Base-by-base conservation (phyloP, 2,113 vertebrate genomes). In the Chlorocebus sabaeus region DNA sequence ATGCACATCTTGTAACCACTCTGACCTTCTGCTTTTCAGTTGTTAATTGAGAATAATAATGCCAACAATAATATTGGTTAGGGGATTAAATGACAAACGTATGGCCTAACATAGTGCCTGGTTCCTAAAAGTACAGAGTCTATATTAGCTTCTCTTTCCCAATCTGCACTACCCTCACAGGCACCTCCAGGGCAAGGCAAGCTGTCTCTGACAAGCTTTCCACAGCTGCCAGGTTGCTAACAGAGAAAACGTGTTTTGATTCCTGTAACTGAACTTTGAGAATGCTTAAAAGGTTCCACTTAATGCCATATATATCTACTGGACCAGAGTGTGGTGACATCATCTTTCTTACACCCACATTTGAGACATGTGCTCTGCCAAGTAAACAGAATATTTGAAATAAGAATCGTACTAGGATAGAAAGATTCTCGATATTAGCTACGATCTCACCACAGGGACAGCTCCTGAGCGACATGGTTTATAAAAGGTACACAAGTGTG, bases 401-500 rank as follows among this genome's bases (percentile, higher is more conserved):
- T 17, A 45, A 94, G 30, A 4, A 20, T 10, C 1, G n/a, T 13
- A 30, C 8, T 5, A 30, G 18, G 57, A 35, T 12, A 3, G 38
- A 10, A 3, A 55, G 64, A 55, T 14, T 52, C 23, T 86, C 18
- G 22, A 2, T 64, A 5, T 38, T 40, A 50, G 27, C 23, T 64
- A 10, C 35, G 4, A 35, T 23, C 32, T 96, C 23, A 64, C 6
- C 25, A 27, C 14, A 72, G 16, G 27, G 1, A 20, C 20, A 5
- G 45, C 20, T 89, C 16, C 17, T 40, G 23, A 50, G 9, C 13
- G 45, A 3, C 2, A 23, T 38, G 17, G 17, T 3, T 72, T 32
- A 11, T 17, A 25, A 23, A 23, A 88, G 5, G 2, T 9, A 4
- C 25, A 30, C 0, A 1, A 61, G 13, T n/a, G 32, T 45, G 9